Conservation (phyloP, 1,140 invertebrate genomes). For the Apis laboriosa region DNA sequence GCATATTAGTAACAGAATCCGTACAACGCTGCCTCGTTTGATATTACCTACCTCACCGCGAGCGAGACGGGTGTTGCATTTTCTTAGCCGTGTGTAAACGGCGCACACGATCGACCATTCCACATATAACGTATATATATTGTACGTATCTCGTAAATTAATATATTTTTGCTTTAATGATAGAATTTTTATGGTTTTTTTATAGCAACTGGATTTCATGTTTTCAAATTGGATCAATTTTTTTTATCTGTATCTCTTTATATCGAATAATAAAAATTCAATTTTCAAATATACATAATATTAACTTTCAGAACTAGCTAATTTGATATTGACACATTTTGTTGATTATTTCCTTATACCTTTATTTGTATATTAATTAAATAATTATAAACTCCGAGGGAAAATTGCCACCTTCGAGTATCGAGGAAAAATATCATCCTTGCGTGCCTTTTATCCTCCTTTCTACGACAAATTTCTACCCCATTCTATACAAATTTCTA, state of each 20-base stretch:
- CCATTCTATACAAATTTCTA: slow-evolving; percentile 18
- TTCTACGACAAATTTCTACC: slow-evolving; percentile 2
- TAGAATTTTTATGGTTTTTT: no score
- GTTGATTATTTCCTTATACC: no score
- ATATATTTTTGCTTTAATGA: no score
- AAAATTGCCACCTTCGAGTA: background rate
- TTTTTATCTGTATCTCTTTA: no score
- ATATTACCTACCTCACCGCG: slow-evolving; percentile 78
- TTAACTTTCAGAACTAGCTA: no score
- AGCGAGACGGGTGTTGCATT: slow-evolving; percentile 39
- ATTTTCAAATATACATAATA: no score
- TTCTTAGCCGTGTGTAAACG: slow-evolving; percentile 42
- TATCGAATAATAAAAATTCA: no score
- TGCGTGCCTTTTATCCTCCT: background rate
- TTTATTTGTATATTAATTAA: no score
- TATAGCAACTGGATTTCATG: no score
- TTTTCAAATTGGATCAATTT: no score
- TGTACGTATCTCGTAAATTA: background rate
- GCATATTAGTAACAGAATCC: slow-evolving; percentile 81
- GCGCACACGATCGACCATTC: slow-evolving; percentile 15
- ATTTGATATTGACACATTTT: no score
- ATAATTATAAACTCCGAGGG: no score
- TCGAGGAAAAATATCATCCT: slow-evolving; percentile 19
- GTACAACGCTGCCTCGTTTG: slow-evolving; percentile 79
- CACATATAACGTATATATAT: background rate